Percentiles rank a stretch among this genome's conserved stretches.
These are phyloP conservation scores for Chamaetylas fuelleborni DNA, from an alignment of 2,113 vertebrate species.

Conservation along the genomic window DNA sequence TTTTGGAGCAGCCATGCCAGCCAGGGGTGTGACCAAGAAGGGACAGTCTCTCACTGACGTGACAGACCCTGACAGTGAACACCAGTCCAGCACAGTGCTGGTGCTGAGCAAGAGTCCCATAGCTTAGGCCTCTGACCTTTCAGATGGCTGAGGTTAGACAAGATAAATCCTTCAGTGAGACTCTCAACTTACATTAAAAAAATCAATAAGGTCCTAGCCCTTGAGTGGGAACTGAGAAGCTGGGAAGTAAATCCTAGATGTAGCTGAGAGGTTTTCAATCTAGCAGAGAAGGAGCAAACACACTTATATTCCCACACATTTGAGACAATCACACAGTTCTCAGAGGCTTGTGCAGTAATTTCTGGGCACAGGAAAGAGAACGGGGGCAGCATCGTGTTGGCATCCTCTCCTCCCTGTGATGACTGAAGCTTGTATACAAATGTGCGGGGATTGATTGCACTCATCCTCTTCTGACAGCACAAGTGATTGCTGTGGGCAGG, in stretches of 20 bases:
- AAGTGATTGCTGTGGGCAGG: conserved; percentile 23
- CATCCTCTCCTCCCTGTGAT: background rate
- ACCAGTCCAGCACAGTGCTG: background rate
- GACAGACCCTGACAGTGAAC: background rate
- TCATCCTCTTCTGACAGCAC: conserved; percentile 5
- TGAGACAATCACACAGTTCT: background rate
- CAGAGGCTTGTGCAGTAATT: background rate
- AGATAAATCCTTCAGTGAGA: background rate
- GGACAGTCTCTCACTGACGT: background rate
- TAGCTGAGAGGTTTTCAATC: background rate
- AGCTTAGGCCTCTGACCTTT: background rate
- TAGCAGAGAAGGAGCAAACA: background rate
- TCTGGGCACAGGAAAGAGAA: background rate
- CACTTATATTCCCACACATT: background rate
- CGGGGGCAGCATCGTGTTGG: background rate
- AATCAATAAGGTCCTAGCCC: background rate
- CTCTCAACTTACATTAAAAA: background rate
- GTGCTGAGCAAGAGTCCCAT: background rate
- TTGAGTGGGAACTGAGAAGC: background rate
- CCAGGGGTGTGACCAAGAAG: background rate
- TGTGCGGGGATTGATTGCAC: background rate
- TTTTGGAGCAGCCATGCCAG: background rate
- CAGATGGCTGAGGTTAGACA: background rate
- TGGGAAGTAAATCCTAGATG: background rate
- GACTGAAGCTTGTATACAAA: background rate